phyloP scores from a whole-genome alignment of 2,113 vertebrate species.

The Nansenia antarctica region DNA sequence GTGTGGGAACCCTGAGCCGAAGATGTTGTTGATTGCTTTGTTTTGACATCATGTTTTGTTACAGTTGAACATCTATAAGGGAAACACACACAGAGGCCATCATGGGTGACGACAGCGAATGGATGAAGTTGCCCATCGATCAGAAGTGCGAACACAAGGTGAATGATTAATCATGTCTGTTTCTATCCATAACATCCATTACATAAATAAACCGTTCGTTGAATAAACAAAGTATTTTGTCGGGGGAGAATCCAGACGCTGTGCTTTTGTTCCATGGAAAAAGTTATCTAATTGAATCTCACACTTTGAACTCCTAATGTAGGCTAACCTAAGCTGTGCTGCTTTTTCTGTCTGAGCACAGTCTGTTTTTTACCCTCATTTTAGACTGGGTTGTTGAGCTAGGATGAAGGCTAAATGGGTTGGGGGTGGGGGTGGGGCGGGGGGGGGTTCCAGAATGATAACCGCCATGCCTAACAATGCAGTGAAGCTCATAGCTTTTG shows the following conservation, averaged over 20 bases:
- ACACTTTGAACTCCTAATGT: background rate
- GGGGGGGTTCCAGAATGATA: background rate
- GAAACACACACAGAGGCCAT: constrained; percentile 64
- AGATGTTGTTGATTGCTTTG: background rate
- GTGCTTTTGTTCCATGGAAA: background rate
- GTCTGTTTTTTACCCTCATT: background rate
- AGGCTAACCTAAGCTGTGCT: background rate
- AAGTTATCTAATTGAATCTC: background rate
- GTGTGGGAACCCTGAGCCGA: too few species aligned
- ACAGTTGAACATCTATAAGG: constrained; percentile 57
- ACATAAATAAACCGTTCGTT: background rate
- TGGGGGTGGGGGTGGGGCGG: too few species aligned
- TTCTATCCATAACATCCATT: background rate
- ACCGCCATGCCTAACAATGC: background rate
- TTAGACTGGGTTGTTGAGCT: background rate
- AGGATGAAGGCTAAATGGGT: background rate
- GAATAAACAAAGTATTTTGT: too few species aligned
- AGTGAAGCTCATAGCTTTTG: background rate
- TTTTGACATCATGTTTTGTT: constrained; percentile 21
- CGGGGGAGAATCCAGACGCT: background rate
- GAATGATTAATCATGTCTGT: constrained; percentile 19
- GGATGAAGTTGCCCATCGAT: constrained; percentile 96
- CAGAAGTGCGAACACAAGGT: constrained; percentile 99
- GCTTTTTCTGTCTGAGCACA: background rate
- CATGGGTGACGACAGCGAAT: constrained; percentile 98